Conservation (phyloP, 2,888 invertebrate species). For the Pyrocoelia pectoralis region DNA sequence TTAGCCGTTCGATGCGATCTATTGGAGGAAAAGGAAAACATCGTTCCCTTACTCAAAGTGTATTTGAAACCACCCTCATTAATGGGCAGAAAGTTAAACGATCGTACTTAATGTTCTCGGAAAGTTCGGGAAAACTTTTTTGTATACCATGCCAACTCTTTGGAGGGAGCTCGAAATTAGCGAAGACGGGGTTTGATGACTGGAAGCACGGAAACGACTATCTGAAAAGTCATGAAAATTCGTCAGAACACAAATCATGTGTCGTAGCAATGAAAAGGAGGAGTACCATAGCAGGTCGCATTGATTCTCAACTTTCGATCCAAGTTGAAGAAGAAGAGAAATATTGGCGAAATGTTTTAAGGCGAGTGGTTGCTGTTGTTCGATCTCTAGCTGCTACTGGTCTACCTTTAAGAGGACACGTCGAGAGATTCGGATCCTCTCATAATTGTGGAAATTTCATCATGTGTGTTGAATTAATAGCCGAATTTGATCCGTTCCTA, state of each 20-base stretch:
- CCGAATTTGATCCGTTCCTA: slow-evolving; percentile 46
- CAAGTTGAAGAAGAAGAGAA: slow-evolving; percentile 23
- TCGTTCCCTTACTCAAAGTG: slow-evolving; percentile 9
- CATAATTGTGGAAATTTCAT: slow-evolving; percentile 46
- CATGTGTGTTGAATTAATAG: slow-evolving; percentile 43
- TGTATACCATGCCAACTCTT: slow-evolving; percentile 33
- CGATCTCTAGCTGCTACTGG: slow-evolving; percentile 34
- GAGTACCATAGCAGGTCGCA: slow-evolving; percentile 12
- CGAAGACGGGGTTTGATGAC: slow-evolving; percentile 35
- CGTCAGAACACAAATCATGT: slow-evolving; percentile 28
- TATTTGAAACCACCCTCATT: slow-evolving; percentile 14
- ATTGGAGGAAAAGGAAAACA: slow-evolving; percentile 4
- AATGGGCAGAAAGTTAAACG: slow-evolving; percentile 16
- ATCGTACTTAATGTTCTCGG: slow-evolving; percentile 30
- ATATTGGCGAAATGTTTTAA: neutral
- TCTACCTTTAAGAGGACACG: slow-evolving; percentile 35
- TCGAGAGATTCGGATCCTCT: slow-evolving; percentile 42
- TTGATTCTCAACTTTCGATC: slow-evolving; percentile 23
- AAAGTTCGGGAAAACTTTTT: slow-evolving; percentile 23
- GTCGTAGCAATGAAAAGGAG: slow-evolving; percentile 21
- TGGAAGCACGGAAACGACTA: slow-evolving; percentile 37
- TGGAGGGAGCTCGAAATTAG: slow-evolving; percentile 18
- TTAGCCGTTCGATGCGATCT: slow-evolving; percentile 3
- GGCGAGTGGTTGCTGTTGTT: neutral
- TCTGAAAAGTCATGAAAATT: slow-evolving; percentile 37